These are phyloP conservation scores for Brachionus manjavacas DNA, from an alignment of 1,140 invertebrate species.

Conservation along the genomic window DNA sequence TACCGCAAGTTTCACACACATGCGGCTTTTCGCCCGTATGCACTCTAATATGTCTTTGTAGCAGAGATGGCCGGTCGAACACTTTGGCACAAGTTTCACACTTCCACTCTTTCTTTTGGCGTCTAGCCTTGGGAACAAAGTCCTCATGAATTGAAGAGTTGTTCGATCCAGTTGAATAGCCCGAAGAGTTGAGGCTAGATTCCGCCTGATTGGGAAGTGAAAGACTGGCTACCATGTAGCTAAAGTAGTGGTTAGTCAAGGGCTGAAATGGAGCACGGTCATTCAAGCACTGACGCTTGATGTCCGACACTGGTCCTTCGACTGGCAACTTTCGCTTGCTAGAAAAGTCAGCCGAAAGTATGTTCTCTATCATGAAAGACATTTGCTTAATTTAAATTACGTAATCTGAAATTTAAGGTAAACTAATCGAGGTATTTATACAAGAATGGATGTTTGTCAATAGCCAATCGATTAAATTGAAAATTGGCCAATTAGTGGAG, in stretches of 20 bases:
- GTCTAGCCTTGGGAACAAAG: background rate
- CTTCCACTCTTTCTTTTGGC: conserved; percentile 51
- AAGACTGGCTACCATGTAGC: background rate
- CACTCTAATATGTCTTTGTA: conserved; percentile 53
- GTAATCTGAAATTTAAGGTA: background rate
- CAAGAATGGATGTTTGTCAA: background rate
- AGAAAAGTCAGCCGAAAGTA: background rate
- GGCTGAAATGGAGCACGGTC: background rate
- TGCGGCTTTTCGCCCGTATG: conserved; percentile 80
- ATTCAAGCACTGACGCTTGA: background rate
- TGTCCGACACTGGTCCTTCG: background rate
- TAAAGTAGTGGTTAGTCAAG: background rate
- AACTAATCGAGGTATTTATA: background rate
- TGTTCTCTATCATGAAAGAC: conserved; percentile 29
- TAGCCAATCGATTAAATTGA: background rate
- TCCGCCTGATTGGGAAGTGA: background rate
- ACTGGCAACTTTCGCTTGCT: background rate
- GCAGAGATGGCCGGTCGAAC: conserved; percentile 73
- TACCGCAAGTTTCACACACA: conserved; percentile 86
- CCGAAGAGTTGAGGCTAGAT: background rate
- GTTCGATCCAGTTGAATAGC: background rate
- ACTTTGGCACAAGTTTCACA: conserved; percentile 76
- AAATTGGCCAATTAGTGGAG: background rate
- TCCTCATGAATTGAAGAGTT: conserved; percentile 6
- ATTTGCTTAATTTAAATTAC: conserved; percentile 24